A percentile compares a stretch with the other conserved stretches of the same genome.
Conservation (phyloP, 2,797 vertebrate genomes). For the Leuciscus waleckii region DNA sequence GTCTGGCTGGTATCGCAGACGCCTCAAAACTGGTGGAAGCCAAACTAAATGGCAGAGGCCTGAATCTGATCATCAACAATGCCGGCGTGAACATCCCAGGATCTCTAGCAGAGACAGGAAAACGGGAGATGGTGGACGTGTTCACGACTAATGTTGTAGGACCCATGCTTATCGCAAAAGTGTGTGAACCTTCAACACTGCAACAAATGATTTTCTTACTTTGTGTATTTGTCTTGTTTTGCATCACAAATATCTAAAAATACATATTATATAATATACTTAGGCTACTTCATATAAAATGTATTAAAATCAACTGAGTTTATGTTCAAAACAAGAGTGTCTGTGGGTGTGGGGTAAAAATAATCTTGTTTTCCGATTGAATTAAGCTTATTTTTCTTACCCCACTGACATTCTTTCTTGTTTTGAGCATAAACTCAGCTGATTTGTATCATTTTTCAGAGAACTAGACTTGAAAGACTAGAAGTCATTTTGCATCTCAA, state of each 20-base stretch:
- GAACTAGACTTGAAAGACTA: neutral
- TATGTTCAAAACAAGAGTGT: neutral
- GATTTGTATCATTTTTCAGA: neutral
- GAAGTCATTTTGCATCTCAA: neutral
- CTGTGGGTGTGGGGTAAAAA: neutral
- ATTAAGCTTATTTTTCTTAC: too few species aligned
- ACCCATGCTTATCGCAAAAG: constrained; percentile 73
- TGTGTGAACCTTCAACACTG: constrained; percentile 27
- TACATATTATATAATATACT: neutral
- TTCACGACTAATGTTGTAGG: constrained; percentile 75
- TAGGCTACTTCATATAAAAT: neutral
- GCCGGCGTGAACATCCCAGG: constrained; percentile 65
- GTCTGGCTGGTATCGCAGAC: constrained; percentile 62
- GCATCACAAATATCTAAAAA: neutral
- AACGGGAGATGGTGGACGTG: constrained; percentile 67
- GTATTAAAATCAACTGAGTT: neutral
- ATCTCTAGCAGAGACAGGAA: constrained; percentile 51
- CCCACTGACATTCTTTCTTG: neutral
- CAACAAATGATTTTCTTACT: neutral
- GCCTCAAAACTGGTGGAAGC: constrained; percentile 63
- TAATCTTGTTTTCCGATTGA: neutral
- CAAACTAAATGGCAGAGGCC: constrained; percentile 53
- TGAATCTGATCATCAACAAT: constrained; percentile 78
- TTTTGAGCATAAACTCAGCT: neutral
- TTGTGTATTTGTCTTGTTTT: neutral